Evolutionary conservation across 2,113 vertebrate genomes (phyloP), one percentile per base, ranked within the genome.

Genomic region (Neogale vison): DNA sequence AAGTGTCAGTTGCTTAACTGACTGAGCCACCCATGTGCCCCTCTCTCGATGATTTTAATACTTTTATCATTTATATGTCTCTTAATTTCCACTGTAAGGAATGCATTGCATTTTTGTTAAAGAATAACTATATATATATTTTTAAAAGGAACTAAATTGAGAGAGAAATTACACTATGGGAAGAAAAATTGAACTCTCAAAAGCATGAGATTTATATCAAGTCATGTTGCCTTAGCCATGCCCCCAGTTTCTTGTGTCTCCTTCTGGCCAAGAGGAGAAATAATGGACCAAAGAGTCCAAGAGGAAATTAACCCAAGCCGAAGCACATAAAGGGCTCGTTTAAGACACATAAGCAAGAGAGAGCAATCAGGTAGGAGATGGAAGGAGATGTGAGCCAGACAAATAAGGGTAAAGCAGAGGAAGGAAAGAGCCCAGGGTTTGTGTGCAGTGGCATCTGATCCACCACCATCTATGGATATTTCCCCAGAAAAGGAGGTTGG

Each of bases 401-500:
- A 84, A 92, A 87, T 31, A 21, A 52, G n/a, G 2, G 2, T 69
- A 52, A 65, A 92, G 47, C n/a, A 74, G 55, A 4, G 8, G 67
- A 67, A 71, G 12, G 24, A 39, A 80, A 69, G 72, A 59, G 52
- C 80, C 13, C 47, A n/a, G 52, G 81, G 45, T 23, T 10, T 63
- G 24, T 14, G 8, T 1, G 4, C 2, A 9, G 42, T 7, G 1
- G 77, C 34, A 42, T 96, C 79, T 96, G 72, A 86, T 90, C 85
- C 77, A 52, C 76, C 47, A 97, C 96, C 93, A 69, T 1, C 98
- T 97, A 96, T 81, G 98, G 93, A 96, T 88, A 97, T 97, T 98
- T 97, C 88, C 52, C 57, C 91, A n/a, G 95, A 97, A 94, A 90
- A 94, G 84, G 96, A 98, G 87, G 95, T 63, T 99, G 98, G 98